phyloP scores from a whole-genome alignment of 2,888 invertebrate species.

The Pollenia griseotomentosa region DNA sequence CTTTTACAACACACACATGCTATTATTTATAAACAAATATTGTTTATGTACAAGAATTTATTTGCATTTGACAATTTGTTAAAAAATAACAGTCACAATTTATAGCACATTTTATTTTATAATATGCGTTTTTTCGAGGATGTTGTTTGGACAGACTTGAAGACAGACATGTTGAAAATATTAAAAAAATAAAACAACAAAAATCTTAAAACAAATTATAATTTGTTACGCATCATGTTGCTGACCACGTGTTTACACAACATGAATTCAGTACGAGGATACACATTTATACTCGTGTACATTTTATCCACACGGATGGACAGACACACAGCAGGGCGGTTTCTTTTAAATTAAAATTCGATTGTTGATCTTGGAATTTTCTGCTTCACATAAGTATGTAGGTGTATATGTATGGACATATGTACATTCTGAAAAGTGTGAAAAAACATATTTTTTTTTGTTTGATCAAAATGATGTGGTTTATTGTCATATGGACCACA shows the following conservation, averaged over 20 bases:
- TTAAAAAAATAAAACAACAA: constrained; percentile 21
- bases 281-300: not conserved
- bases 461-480: not conserved
- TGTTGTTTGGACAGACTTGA: not conserved
- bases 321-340: not conserved
- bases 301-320: not conserved
- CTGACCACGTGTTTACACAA: constrained; percentile 68
- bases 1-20: not conserved
- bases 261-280: not conserved
- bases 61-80: constrained; percentile 56
- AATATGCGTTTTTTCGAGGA: not conserved
- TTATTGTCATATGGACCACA: constrained; percentile 50
- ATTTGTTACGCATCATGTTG: constrained; percentile 58
- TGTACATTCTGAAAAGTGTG: no score
- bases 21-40: constrained; percentile 33
- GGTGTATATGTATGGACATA: no score
- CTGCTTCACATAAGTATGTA: not conserved
- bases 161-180: not conserved
- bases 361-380: constrained; percentile 24
- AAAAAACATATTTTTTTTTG: not conserved
- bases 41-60: constrained; percentile 14
- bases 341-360: constrained; percentile 26
- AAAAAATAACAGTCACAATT: constrained; percentile 21
- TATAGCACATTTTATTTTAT: constrained; percentile 32
- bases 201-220: constrained; percentile 40